phyloP scores from a whole-genome alignment of 2,797 vertebrate genomes.

The Rhabdomys pumilio region DNA sequence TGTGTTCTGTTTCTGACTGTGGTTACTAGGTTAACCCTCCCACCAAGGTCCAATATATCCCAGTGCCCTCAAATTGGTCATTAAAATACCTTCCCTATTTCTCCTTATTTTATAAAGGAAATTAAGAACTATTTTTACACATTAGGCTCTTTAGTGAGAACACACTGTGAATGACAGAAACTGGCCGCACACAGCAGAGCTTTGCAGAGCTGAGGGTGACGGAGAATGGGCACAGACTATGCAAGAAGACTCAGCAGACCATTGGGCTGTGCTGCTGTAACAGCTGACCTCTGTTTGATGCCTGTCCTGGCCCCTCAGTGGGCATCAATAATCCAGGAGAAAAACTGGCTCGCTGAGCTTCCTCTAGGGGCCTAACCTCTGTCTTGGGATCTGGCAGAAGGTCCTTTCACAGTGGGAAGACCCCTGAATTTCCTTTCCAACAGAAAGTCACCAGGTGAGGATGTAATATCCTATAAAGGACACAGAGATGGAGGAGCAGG shows the following conservation, averaged over 20 bases:
- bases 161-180: neutral
- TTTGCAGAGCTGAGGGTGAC: neutral
- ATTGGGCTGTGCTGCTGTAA: neutral
- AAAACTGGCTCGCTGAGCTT: neutral
- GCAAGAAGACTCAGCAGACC: neutral
- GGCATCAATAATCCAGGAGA: neutral
- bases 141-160: neutral
- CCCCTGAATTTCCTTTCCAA: neutral
- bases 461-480: neutral
- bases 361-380: neutral
- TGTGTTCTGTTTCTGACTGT: neutral
- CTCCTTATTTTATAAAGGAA: constrained; percentile 22
- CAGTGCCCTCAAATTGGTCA: neutral
- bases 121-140: neutral
- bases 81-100: constrained; percentile 27
- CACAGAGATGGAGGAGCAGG: neutral
- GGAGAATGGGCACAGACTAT: neutral
- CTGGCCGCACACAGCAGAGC: neutral
- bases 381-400: neutral
- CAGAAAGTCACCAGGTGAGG: neutral
- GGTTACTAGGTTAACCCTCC: neutral
- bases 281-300: neutral
- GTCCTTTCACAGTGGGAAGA: neutral
- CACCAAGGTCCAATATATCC: neutral
- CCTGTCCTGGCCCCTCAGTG: neutral